Evolutionary conservation across 1,140 invertebrate species (phyloP).

Genomic region (Panulirus ornatus): DNA sequence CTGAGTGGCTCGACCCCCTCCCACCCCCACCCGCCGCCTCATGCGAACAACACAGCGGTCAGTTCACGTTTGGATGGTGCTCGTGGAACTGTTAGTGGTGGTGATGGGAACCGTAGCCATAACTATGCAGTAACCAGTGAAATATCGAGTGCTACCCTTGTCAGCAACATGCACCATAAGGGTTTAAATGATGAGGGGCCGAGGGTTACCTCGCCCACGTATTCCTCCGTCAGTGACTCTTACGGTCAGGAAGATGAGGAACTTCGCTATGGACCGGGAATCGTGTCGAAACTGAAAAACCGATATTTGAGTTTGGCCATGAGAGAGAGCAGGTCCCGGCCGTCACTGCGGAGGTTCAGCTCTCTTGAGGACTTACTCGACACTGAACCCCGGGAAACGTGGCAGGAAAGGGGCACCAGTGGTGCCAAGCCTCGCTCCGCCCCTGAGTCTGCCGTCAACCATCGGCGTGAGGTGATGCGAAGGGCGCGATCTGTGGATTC

Average conservation of each 20-base stretch:
- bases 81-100: constrained; percentile 28
- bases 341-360: constrained; percentile 85
- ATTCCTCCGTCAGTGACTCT: constrained; percentile 64
- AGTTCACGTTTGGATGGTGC: constrained; percentile 59
- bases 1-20: constrained; percentile 57
- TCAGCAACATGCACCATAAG: constrained; percentile 74
- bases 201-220: constrained; percentile 67
- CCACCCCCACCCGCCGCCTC: constrained; percentile 50
- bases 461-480: constrained; percentile 84
- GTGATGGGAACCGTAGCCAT: constrained; percentile 39
- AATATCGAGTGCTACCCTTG: constrained; percentile 1
- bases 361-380: constrained; percentile 91
- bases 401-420: constrained; percentile 58
- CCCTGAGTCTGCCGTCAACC: constrained; percentile 46
- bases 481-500: constrained; percentile 91
- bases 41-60: constrained; percentile 34
- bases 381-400: constrained; percentile 78
- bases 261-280: constrained; percentile 92
- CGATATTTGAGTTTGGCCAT: constrained; percentile 90
- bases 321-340: constrained; percentile 83
- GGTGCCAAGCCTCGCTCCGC: constrained; percentile 55
- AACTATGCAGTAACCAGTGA: constrained; percentile 67
- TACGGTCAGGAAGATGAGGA: constrained; percentile 82
- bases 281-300: constrained; percentile 90
- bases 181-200: constrained; percentile 68